These are phyloP conservation scores for Temnothorax curvispinosus DNA, from an alignment of 1,140 invertebrate genomes.

Conservation along the genomic window DNA sequence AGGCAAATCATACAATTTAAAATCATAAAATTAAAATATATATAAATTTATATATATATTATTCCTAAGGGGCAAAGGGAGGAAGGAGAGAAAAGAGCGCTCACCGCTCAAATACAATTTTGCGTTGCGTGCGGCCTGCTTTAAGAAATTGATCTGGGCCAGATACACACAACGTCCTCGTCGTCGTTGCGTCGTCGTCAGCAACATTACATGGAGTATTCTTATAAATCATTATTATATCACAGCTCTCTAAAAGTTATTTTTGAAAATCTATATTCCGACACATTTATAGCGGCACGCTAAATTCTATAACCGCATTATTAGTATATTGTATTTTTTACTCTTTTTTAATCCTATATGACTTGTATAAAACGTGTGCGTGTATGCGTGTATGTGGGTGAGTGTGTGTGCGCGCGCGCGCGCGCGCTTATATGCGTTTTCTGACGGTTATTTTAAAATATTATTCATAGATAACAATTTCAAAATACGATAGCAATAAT, in stretches of 20 bases:
- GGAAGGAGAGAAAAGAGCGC: neutral
- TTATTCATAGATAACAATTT: neutral
- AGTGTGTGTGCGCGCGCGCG: too few relatives aligned
- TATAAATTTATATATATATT: too few relatives aligned
- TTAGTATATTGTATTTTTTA: neutral
- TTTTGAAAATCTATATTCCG: constrained; percentile 23
- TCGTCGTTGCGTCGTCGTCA: constrained; percentile 49
- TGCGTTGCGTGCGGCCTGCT: constrained; percentile 80
- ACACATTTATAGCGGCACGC: neutral
- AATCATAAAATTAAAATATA: neutral
- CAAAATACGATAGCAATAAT: neutral
- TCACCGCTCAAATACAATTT: constrained; percentile 37
- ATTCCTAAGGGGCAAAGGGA: neutral
- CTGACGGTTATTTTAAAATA: neutral
- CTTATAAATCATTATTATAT: constrained; percentile 69
- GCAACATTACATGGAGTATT: constrained; percentile 73
- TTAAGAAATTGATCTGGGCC: constrained; percentile 80
- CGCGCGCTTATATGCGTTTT: too few relatives aligned
- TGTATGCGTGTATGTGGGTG: too few relatives aligned
- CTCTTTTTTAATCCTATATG: neutral
- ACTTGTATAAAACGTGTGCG: neutral
- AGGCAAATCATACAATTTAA: neutral
- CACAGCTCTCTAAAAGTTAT: constrained; percentile 29
- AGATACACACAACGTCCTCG: constrained; percentile 75
- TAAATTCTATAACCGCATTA: neutral